A percentile compares a stretch with the other conserved stretches of the same genome.
These are phyloP conservation scores for Strix aluco DNA, from an alignment of 2,113 vertebrate genomes.

Conservation along the genomic window DNA sequence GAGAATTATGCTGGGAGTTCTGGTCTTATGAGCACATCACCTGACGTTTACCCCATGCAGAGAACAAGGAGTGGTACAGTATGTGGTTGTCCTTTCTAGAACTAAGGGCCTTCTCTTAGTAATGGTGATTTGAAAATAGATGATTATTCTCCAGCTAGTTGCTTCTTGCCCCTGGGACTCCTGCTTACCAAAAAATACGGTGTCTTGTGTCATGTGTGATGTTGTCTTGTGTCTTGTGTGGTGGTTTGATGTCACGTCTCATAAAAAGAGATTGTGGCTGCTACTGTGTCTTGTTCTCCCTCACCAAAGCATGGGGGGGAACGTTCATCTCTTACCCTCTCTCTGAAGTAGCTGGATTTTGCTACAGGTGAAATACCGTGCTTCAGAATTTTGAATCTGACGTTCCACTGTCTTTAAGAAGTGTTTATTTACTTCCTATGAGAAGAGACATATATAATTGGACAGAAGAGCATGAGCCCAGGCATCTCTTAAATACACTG, in stretches of 20 bases:
- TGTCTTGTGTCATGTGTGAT: not conserved
- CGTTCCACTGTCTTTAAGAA: not conserved
- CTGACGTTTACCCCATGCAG: slow-evolving; percentile 89
- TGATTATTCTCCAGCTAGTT: not conserved
- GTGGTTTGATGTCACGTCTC: not conserved
- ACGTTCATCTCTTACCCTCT: not conserved
- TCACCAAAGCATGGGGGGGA: not conserved
- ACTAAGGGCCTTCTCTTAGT: not conserved
- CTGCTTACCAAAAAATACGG: not conserved
- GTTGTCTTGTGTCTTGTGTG: not conserved
- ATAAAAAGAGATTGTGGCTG: not conserved
- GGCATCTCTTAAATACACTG: not conserved
- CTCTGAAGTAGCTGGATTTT: not conserved
- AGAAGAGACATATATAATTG: not conserved
- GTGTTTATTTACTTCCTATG: not conserved
- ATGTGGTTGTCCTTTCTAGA: slow-evolving; percentile 70
- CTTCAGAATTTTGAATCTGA: not conserved
- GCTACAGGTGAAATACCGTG: not conserved
- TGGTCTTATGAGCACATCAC: slow-evolving; percentile 93
- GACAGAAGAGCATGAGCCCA: not conserved
- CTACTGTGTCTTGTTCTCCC: not conserved
- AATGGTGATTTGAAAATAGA: not conserved
- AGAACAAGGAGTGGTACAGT: slow-evolving; percentile 93
- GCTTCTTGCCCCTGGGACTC: not conserved
- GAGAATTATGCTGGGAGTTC: slow-evolving; percentile 98